These are phyloP conservation scores for Pachyramphus minor DNA, from an alignment of 2,113 vertebrate genomes.

Conservation along the genomic window DNA sequence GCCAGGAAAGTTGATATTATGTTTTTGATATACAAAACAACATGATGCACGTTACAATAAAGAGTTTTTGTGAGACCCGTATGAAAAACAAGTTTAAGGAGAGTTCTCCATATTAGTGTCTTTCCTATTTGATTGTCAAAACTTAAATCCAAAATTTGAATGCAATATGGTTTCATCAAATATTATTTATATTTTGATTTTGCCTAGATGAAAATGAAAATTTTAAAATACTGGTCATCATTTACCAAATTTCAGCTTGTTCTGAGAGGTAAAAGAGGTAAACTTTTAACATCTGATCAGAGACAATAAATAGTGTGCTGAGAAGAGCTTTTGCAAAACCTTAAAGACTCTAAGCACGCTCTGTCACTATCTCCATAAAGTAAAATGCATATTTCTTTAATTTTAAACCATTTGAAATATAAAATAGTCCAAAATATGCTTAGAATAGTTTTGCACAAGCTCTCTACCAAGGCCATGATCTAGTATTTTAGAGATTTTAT, in stretches of 20 bases:
- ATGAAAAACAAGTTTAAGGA: neutral
- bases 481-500: neutral
- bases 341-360: neutral
- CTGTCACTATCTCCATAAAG: neutral
- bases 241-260: neutral
- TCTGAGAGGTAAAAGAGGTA: neutral
- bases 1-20: neutral
- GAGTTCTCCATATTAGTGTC: neutral
- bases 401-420: neutral
- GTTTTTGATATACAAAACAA: neutral
- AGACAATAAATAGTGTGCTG: neutral
- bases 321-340: neutral
- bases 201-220: neutral
- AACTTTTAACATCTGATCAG: neutral
- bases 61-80: neutral
- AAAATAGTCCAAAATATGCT: neutral
- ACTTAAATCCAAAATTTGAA: neutral
- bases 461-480: neutral
- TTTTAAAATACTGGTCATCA: constrained; percentile 7
- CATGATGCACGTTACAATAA: neutral
- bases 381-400: neutral
- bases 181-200: neutral
- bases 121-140: neutral
- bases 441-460: neutral
- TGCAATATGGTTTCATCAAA: neutral